Conservation (phyloP, 1,140 invertebrate genomes). For the Penaeus chinensis region DNA sequence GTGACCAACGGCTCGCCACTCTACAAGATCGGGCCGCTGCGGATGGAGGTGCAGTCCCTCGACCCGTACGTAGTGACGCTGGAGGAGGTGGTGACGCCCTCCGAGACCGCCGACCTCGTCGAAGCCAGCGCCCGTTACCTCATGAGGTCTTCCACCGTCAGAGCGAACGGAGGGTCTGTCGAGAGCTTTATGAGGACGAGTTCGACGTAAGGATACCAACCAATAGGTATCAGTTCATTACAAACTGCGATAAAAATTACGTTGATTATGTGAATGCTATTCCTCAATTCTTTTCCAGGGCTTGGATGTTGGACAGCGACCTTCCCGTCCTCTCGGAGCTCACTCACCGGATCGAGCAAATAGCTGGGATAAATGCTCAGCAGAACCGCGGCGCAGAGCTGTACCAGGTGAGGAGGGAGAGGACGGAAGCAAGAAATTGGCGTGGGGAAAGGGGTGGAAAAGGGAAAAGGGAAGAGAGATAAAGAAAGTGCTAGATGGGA, state of each 20-base stretch:
- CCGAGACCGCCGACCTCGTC: not conserved
- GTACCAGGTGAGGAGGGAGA: slow-evolving; percentile 26
- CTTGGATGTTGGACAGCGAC: slow-evolving; percentile 25
- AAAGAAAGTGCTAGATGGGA: no score
- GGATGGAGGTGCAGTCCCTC: slow-evolving; percentile 20
- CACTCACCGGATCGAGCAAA: slow-evolving; percentile 16
- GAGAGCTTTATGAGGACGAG: slow-evolving; percentile 14
- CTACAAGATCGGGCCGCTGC: slow-evolving; percentile 18
- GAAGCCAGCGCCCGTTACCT: not conserved
- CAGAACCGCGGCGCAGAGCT: slow-evolving; percentile 10
- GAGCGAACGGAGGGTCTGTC: not conserved
- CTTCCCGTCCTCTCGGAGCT: not conserved
- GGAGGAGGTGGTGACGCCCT: slow-evolving; percentile 10
- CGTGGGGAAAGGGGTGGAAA: no score
- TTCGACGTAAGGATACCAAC: slow-evolving; percentile 20
- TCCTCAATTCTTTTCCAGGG: not conserved
- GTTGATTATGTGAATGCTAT: not conserved
- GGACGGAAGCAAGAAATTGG: no score
- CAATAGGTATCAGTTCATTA: not conserved
- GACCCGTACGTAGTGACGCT: slow-evolving; percentile 17
- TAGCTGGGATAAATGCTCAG: not conserved
- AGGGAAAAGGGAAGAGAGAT: no score
- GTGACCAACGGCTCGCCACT: slow-evolving; percentile 23
- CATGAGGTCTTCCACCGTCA: not conserved
- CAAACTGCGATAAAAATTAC: not conserved